A percentile compares a stretch with the other conserved stretches of the same genome.
Evolutionary conservation across 1,140 invertebrate species (phyloP).

Genomic region (Heliothis virescens): DNA sequence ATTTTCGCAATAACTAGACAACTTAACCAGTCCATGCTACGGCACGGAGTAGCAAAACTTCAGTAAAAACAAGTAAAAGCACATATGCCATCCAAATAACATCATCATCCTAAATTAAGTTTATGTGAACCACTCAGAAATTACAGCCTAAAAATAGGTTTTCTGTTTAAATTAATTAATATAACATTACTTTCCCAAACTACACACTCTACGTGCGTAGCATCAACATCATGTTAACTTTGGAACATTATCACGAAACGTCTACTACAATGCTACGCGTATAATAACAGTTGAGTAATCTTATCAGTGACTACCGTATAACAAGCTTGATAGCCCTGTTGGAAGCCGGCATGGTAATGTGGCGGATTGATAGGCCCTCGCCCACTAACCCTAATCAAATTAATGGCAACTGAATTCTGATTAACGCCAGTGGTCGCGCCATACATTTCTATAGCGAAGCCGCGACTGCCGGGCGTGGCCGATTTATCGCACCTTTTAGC

Average conservation of each 20-base stretch:
- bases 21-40: too few species aligned
- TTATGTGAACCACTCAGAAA: too few species aligned
- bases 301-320: constrained; percentile 34
- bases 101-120: too few species aligned
- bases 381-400: constrained; percentile 86
- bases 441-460: constrained; percentile 80
- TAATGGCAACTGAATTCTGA: constrained; percentile 82
- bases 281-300: constrained; percentile 38
- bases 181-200: too few species aligned
- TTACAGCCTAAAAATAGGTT: too few species aligned
- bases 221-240: neutral
- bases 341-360: constrained; percentile 77
- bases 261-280: constrained; percentile 25
- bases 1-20: too few species aligned
- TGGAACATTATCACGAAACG: constrained; percentile 19
- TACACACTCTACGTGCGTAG: neutral
- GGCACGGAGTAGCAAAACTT: too few species aligned
- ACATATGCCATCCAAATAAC: too few species aligned
- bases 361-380: constrained; percentile 82
- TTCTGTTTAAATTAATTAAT: too few species aligned
- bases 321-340: constrained; percentile 64
- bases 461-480: constrained; percentile 69
- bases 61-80: too few species aligned
- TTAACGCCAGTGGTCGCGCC: constrained; percentile 73
- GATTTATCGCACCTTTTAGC: constrained; percentile 75